Conservation (phyloP, 2,113 vertebrate genomes). For the Upupa epops region DNA sequence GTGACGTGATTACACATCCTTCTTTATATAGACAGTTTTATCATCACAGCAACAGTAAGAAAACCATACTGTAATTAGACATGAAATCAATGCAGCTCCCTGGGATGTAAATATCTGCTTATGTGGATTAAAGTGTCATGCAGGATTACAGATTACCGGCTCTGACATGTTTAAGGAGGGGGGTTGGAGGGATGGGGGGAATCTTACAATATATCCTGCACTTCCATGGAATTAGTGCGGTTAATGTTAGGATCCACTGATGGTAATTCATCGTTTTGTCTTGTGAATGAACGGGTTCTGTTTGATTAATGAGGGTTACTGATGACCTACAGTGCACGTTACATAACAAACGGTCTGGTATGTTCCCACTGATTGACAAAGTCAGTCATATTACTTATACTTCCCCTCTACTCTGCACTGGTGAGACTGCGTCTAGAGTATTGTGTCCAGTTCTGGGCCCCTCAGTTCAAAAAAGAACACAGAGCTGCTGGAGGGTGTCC, state of each 20-base stretch:
- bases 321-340: conserved; percentile 7
- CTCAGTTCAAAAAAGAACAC: too few species aligned
- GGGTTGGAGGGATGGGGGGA: background rate
- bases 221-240: background rate
- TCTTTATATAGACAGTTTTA: background rate
- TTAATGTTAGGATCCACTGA: background rate
- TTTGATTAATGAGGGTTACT: conserved; percentile 33
- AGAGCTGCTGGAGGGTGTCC: too few species aligned
- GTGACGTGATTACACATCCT: background rate
- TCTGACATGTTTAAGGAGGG: background rate
- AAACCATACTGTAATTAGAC: background rate
- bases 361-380: conserved; percentile 16
- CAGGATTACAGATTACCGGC: conserved; percentile 26
- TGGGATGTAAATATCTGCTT: conserved; percentile 25
- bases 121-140: conserved; percentile 27
- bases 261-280: conserved; percentile 20
- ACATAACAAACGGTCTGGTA: background rate
- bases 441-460: too few species aligned
- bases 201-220: background rate
- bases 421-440: too few species aligned
- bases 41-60: background rate
- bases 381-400: conserved; percentile 10
- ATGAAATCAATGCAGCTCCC: background rate
- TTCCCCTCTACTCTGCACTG: too few species aligned
- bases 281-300: background rate